Base-by-base conservation (phyloP, 1,140 invertebrate genomes). In the Homarus americanus region DNA sequence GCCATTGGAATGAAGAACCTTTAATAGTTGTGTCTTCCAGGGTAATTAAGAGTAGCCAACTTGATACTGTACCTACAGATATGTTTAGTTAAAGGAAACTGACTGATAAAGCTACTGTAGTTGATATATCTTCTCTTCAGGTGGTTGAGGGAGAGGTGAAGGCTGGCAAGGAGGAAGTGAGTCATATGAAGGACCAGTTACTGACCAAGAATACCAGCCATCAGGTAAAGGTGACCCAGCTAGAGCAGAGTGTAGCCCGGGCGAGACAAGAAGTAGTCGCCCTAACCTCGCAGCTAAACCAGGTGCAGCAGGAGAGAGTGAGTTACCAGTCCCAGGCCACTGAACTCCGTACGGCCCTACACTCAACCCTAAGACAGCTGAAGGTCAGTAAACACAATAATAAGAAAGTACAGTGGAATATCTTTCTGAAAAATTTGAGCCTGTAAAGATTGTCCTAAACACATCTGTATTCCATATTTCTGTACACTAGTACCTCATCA, bases 261-360 rank as follows among this genome's bases (percentile, higher is more conserved):
- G 80, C 88, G 1, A 73, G 41, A 24, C 88, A 78, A 32, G 88
- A 90, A 58, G 80, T 83, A 5, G 88, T 58, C 9, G 40, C 80
- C 24, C 80, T 90, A 12, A 76, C 80, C 36, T 10, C 44, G 5
- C 88, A 90, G 72, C 49, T 84, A 10, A 41, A 63, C 53, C 79
- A 82, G 20, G 88, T 83, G 20, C 80, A 90, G 72, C 66, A 76
- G 49, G 88, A 90, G 53, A 82, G 88, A 63, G 66, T 90, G 41
- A 83, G 88, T 63, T 90, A 90, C 49, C 88, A 90, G 49, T 78
- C 41, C 20, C 88, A 90, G 41, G 80, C 88, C 10, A 78, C 82
- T 0, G 53, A 90, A 20, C 53, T 90, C 24, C 80, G 88, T 15
- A 76, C 82, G 20, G 88, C 88, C 4, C 44, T 90, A 17, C 88